Conservation (phyloP, 2,797 vertebrate species). For the Danio albolineatus region DNA sequence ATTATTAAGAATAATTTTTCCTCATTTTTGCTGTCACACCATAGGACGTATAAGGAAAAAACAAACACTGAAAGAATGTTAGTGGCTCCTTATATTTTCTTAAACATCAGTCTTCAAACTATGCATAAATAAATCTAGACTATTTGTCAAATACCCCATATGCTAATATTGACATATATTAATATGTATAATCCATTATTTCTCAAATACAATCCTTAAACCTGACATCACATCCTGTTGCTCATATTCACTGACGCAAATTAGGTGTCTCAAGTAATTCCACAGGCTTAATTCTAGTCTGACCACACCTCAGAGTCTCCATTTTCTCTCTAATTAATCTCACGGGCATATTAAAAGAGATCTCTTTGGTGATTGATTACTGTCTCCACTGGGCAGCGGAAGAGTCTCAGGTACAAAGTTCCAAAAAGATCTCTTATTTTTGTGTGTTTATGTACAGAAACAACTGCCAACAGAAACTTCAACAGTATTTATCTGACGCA, state of each 20-base stretch:
- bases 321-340: not conserved
- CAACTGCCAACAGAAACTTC: conserved; percentile 38
- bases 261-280: not conserved
- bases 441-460: conserved; percentile 17
- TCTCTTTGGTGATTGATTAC: not conserved
- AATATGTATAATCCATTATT: not conserved
- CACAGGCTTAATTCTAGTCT: not conserved
- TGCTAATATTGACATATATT: not conserved
- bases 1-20: too few relatives aligned
- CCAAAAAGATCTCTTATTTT: conserved; percentile 44
- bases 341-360: not conserved
- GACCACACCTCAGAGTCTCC: not conserved
- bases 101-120: too few relatives aligned
- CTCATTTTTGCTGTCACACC: too few relatives aligned
- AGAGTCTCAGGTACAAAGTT: not conserved
- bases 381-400: not conserved
- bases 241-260: not conserved
- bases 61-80: too few relatives aligned
- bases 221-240: conserved; percentile 29
- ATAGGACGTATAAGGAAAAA: too few relatives aligned
- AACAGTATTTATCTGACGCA: conserved; percentile 37
- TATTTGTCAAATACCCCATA: too few relatives aligned
- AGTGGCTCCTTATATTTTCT: too few relatives aligned
- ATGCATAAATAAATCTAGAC: too few relatives aligned
- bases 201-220: not conserved